These are phyloP conservation scores for Trichogramma dendrolimi DNA, from an alignment of 2,888 invertebrate genomes.

Conservation along the genomic window DNA sequence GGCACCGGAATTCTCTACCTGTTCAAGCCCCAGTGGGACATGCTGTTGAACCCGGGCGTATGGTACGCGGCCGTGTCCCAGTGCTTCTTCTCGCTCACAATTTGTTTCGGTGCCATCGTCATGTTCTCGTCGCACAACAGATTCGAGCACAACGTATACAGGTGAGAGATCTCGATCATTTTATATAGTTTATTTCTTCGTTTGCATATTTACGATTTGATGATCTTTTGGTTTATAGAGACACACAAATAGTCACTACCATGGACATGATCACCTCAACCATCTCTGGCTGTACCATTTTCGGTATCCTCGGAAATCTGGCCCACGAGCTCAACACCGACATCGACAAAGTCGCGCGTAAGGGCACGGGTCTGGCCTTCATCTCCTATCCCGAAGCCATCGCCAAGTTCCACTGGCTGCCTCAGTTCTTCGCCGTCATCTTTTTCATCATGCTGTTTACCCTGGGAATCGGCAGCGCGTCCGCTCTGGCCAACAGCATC, in stretches of 20 bases:
- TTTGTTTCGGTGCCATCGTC: not conserved
- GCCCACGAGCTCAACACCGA: slow-evolving; percentile 65
- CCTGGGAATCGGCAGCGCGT: slow-evolving; percentile 58
- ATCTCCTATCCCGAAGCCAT: slow-evolving; percentile 83
- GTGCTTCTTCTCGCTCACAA: not conserved
- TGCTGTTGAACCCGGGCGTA: slow-evolving; percentile 36
- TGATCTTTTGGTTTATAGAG: slow-evolving; percentile 52
- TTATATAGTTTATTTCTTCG: too few relatives aligned
- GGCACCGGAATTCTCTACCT: slow-evolving; percentile 62
- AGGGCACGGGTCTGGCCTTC: slow-evolving; percentile 77
- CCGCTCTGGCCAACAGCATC: slow-evolving; percentile 49
- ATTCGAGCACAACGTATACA: not conserved
- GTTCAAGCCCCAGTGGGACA: slow-evolving; percentile 63
- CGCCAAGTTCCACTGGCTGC: slow-evolving; percentile 67
- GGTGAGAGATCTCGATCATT: not conserved
- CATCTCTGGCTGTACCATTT: slow-evolving; percentile 78
- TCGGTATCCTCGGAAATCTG: slow-evolving; percentile 78
- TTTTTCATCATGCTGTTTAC: slow-evolving; percentile 79
- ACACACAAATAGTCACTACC: slow-evolving; percentile 75
- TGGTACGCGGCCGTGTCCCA: not conserved
- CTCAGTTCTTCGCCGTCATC: slow-evolving; percentile 67
- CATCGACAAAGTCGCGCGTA: slow-evolving; percentile 65
- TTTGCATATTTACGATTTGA: slow-evolving; percentile 10
- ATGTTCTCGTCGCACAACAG: not conserved
- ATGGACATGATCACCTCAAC: slow-evolving; percentile 80